Conservation (phyloP, 2,888 invertebrate species). For the Eudasyphora cyanicolor region DNA sequence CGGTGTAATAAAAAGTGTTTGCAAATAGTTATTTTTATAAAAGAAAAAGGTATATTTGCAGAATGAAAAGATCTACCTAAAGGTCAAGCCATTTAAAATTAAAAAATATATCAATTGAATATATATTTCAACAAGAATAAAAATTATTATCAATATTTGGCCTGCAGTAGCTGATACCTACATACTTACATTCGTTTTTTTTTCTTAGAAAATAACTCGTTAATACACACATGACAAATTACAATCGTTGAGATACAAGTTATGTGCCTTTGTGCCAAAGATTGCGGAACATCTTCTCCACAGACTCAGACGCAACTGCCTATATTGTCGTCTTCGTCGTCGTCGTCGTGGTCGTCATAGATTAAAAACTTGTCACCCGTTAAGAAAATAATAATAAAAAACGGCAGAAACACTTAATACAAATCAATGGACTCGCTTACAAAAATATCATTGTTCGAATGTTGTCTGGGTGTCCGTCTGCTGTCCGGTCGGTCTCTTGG, state of each 20-base stretch:
- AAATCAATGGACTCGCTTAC: slow-evolving; percentile 24
- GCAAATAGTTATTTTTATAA: too few relatives aligned
- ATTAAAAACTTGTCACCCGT: slow-evolving; percentile 11
- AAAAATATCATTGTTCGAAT: neutral
- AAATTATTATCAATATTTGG: neutral
- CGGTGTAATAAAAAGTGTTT: too few relatives aligned
- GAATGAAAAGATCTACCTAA: too few relatives aligned
- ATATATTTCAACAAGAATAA: neutral
- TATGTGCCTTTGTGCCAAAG: neutral
- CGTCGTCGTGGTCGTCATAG: neutral
- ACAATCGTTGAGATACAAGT: slow-evolving; percentile 14
- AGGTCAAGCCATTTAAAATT: neutral
- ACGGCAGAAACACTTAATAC: neutral
- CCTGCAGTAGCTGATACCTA: too few relatives aligned
- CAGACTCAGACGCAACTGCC: neutral
- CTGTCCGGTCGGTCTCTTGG: neutral
- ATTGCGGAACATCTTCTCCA: slow-evolving; percentile 20
- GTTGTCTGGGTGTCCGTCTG: neutral
- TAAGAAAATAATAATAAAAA: neutral
- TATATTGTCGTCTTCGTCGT: neutral
- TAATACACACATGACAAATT: slow-evolving; percentile 33
- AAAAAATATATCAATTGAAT: neutral
- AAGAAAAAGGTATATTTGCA: too few relatives aligned
- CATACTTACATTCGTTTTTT: too few relatives aligned
- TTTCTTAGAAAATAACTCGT: slow-evolving; percentile 2